Conservation (phyloP, 2,888 invertebrate species). For the Dasysyrphus albostriatus region DNA sequence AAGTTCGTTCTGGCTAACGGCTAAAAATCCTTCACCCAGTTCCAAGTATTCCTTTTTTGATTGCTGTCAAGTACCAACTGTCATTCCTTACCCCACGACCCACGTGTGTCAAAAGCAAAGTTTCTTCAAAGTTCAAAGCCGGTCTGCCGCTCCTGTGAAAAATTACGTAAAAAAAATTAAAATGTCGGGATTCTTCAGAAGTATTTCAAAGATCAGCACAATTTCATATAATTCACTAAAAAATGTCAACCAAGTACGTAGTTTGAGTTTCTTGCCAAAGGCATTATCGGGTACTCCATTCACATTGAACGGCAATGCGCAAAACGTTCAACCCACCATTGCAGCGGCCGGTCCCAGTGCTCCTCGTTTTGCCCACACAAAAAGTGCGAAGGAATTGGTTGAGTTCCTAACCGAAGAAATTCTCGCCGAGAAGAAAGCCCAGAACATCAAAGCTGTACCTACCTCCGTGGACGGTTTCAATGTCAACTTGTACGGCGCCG, state of each 20-base stretch:
- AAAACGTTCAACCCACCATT: conserved; percentile 2
- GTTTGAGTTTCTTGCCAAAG: conserved; percentile 48
- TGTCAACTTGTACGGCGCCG: conserved; percentile 91
- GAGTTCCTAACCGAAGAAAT: conserved; percentile 98
- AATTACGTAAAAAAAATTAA: conserved; percentile 68
- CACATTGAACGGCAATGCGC: conserved; percentile 31
- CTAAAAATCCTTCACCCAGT: not conserved
- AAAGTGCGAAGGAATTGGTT: conserved; percentile 87
- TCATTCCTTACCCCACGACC: conserved; percentile 56
- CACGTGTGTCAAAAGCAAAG: conserved; percentile 57
- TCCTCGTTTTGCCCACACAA: conserved; percentile 50
- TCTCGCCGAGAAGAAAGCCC: conserved; percentile 93
- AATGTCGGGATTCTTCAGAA: conserved; percentile 58
- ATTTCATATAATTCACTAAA: conserved; percentile 52
- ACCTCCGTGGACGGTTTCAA: conserved; percentile 92
- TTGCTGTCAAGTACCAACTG: conserved; percentile 35
- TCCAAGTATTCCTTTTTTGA: not conserved
- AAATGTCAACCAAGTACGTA: conserved; percentile 48
- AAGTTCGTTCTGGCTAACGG: not conserved
- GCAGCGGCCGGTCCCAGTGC: conserved; percentile 19
- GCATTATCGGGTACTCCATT: conserved; percentile 19
- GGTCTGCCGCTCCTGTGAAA: conserved; percentile 33
- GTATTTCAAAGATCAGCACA: conserved; percentile 43
- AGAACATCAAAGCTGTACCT: conserved; percentile 90
- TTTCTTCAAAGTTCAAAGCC: not conserved